Percentiles rank a stretch among this genome's conserved stretches.
Evolutionary conservation across 2,888 invertebrate species (phyloP).

Genomic region (Lasioglossum villosulum): DNA sequence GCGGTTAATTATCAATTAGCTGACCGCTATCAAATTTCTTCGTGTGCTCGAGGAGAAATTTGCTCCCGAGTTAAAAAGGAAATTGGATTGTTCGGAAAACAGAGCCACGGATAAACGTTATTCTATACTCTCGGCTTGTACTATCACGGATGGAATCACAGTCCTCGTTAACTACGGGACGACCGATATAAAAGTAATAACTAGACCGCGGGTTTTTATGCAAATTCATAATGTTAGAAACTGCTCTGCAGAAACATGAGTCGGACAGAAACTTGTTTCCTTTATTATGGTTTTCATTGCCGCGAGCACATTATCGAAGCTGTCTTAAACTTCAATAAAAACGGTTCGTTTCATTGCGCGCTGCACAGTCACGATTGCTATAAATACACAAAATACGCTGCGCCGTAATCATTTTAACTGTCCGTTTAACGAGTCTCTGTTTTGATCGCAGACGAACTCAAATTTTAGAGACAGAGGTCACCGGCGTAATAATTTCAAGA

Average conservation of each 20-base stretch:
- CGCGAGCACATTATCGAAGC: background rate
- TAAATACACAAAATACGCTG: background rate
- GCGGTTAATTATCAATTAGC: background rate
- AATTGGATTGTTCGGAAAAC: background rate
- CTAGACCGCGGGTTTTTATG: background rate
- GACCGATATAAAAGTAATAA: conserved; percentile 6
- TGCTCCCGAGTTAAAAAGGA: background rate
- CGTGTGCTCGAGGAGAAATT: background rate
- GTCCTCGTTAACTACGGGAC: background rate
- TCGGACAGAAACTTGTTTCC: conserved; percentile 1
- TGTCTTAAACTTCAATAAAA: conserved; percentile 1
- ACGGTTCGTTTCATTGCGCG: background rate
- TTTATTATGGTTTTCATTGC: background rate
- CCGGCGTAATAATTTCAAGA: background rate
- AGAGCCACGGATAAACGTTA: background rate
- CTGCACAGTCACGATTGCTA: background rate
- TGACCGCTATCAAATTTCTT: background rate
- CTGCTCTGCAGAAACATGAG: background rate
- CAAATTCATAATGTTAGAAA: conserved; percentile 1
- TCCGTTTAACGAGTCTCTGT: no score
- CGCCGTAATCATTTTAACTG: background rate
- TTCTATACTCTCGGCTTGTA: background rate
- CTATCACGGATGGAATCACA: background rate
- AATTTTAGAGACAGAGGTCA: background rate
- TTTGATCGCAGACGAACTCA: background rate